Evolutionary conservation across 2,888 invertebrate genomes (phyloP), one percentile per base, ranked within the genome.

Genomic region (Trilocha varians): DNA sequence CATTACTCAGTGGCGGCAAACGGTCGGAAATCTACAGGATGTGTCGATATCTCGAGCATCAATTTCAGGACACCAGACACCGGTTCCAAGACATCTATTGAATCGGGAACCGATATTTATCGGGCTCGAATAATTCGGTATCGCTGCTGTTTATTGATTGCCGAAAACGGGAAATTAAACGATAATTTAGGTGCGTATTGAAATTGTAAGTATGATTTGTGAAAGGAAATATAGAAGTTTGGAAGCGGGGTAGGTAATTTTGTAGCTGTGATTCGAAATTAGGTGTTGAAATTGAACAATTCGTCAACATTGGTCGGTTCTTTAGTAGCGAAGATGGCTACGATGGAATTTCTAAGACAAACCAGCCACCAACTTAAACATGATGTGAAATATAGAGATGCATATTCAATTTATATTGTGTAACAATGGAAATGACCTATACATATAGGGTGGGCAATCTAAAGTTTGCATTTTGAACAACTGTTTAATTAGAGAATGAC

Each of bases 21-120:
- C 52, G 54, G 57, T 54, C 58, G 67, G 72, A 71, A 71, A 73
- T 75, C 62, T 71, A 65, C 70, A 65, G 69, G 70, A 70, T 65
- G 63, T 66, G 55, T 62, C 59, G 69, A 69, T 73, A 74, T 71
- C 70, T 67, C 65, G 57, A 59, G 64, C 71, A 68, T 71, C 69
- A 68, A 72, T 70, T 65, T 62, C 57, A 62, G 57, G 59, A 59
- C 55, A 52, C 58, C 50, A 55, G 41, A 55, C 58, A 53, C 52
- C 55, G 57, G 60, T 60, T 55, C 55, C 65, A 59, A 62, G 59
- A 62, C 59, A 60, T 62, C 56, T 57, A 63, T 69, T 64, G 55
- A 62, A 65, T 57, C 58, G 58, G 56, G 51, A 57, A 56, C 52
- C 53, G 60, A 65, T 62, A 65, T 67, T 65, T 70, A 69, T 62